Evolutionary conservation across 2,888 invertebrate species (phyloP), one percentile per base, ranked within the genome.

Genomic region (Drosophila pseudotakahashii): DNA sequence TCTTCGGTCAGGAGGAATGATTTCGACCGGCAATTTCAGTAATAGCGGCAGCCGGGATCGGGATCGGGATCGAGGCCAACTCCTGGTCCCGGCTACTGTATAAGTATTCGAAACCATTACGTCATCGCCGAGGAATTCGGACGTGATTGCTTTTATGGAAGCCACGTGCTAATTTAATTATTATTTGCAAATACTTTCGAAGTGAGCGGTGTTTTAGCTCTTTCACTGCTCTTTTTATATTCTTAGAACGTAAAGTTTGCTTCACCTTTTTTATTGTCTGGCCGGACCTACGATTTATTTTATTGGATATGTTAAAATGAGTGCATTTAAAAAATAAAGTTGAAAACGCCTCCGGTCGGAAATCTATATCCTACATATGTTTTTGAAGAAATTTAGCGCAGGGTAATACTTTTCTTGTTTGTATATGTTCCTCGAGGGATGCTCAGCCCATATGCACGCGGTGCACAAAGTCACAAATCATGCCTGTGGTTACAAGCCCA

Each of bases 21-120:
- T 84, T 87, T 81, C 72, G 78, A 78, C 79, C 78, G 75, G 81
- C 81, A 83, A 83, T 83, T 83, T 83, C 64, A 71, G 79, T 81
- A 83, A 87, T 84, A 84, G 81, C 73, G 72, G 76, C 79, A 73
- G 73, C 66, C 52, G 61, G 66, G 72, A 76, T 75, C 76, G 61
- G 66, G 72, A 76, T 75, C 76, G 64, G 26, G 26, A 30, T 30
- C 30, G 30, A 58, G 71, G 64, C 72, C 79, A 79, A 84, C 76
- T 84, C 79, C 66, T 53, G 68, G 78, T 23, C 30, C 54, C 45
- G 37, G 61, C 83, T 83, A 87, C 83, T 78, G 83, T 83, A 84
- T 87, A 83, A 83, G 72, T 67, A 83, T 79, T 76, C 55, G 51
- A 75, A 79, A 71, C 74, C 74, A 61, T 86, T 83, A 73, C 79